Evolutionary conservation across 2,113 vertebrate genomes (phyloP).

Genomic region (Okapia johnstoni): DNA sequence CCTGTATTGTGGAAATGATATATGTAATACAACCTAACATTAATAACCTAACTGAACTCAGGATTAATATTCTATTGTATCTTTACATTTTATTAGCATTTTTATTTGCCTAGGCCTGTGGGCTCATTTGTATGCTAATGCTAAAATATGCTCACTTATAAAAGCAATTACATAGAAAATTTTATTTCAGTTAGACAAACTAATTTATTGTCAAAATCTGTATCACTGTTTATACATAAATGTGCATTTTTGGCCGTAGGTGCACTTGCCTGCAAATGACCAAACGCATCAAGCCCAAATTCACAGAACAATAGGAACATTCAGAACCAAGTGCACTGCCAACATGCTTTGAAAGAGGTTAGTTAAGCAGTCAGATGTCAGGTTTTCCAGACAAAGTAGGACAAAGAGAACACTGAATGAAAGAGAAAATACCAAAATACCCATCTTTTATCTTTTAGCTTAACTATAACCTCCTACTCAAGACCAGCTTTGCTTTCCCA

Average conservation of each 20-base stretch:
- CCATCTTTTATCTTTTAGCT: neutral
- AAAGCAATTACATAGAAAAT: conserved; percentile 39
- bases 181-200: conserved; percentile 53
- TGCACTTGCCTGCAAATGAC: conserved; percentile 29
- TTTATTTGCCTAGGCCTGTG: conserved; percentile 42
- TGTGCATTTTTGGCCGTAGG: neutral
- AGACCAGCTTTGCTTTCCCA: neutral
- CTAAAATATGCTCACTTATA: conserved; percentile 52
- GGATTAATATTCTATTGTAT: conserved; percentile 23
- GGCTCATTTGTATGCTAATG: conserved; percentile 48
- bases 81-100: conserved; percentile 61
- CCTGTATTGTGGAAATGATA: neutral
- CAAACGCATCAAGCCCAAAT: neutral
- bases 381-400: neutral
- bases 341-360: neutral
- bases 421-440: neutral
- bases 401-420: neutral
- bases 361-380: conserved; percentile 19
- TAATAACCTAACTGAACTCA: conserved; percentile 31
- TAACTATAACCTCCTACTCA: neutral
- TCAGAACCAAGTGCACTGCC: neutral
- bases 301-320: neutral
- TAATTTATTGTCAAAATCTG: conserved; percentile 42
- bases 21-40: neutral
- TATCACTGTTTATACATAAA: conserved; percentile 16